phyloP scores from a whole-genome alignment of 2,113 vertebrate species.

The Albula glossodonta region DNA sequence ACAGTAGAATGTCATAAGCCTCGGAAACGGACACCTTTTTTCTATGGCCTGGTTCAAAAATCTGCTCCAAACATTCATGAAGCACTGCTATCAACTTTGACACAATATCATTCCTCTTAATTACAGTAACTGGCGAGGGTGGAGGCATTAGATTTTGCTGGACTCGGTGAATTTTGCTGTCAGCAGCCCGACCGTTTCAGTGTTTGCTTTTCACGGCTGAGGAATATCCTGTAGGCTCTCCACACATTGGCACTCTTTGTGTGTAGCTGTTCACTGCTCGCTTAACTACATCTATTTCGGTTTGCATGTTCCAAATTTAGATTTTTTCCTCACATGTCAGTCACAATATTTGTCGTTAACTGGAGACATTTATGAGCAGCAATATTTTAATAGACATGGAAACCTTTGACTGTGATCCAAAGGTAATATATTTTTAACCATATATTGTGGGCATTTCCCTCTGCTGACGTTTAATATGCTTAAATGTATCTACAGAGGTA shows the following conservation, averaged over 20 bases:
- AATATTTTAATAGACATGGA: background rate
- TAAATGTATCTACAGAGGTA: background rate
- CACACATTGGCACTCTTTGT: constrained; percentile 56
- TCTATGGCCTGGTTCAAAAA: background rate
- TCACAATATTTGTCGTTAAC: background rate
- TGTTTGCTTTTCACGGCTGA: constrained; percentile 48
- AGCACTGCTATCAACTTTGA: constrained; percentile 1
- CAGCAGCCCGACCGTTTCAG: constrained; percentile 31
- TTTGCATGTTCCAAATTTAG: constrained; percentile 33
- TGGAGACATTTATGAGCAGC: background rate
- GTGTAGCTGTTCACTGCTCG: background rate
- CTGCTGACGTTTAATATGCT: background rate
- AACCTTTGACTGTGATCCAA: background rate
- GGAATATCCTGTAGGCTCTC: constrained; percentile 33
- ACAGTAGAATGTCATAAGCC: background rate
- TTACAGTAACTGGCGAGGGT: constrained; percentile 6
- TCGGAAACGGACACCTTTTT: background rate
- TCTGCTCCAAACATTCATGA: background rate
- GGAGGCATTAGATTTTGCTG: background rate
- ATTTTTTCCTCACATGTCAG: background rate
- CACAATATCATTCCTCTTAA: constrained; percentile 1
- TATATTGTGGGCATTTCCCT: background rate
- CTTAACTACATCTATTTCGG: constrained; percentile 46
- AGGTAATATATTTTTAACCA: background rate
- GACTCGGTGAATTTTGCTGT: constrained; percentile 7